A percentile compares a stretch with the other conserved stretches of the same genome.
Evolutionary conservation across 2,113 vertebrate genomes (phyloP).

Genomic region (Falcunculus frontatus): DNA sequence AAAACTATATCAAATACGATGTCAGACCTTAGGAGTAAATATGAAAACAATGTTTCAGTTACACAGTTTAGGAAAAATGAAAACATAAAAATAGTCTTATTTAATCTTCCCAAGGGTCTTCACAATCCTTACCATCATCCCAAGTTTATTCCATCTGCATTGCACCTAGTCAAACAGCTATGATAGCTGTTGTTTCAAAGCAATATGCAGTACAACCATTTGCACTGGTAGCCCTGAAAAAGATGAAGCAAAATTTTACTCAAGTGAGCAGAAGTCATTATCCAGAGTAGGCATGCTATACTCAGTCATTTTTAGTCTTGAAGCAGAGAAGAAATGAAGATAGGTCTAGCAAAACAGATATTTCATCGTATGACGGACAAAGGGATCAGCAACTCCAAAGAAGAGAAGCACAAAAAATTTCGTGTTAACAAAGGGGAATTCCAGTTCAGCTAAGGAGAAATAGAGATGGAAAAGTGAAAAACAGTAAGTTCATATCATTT

Average conservation of each 20-base stretch:
- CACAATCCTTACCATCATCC: neutral
- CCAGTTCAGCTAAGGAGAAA: neutral
- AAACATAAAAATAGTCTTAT: neutral
- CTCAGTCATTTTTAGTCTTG: neutral
- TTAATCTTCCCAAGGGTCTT: neutral
- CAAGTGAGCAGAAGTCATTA: neutral
- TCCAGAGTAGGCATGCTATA: neutral
- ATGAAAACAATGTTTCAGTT: neutral
- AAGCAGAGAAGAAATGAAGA: neutral
- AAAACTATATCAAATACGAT: neutral
- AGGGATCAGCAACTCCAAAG: neutral
- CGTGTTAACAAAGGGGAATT: neutral
- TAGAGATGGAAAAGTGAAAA: neutral
- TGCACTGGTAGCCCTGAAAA: neutral
- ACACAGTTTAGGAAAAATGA: neutral
- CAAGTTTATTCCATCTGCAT: neutral
- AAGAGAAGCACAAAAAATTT: neutral
- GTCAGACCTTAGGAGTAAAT: neutral
- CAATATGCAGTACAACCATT: neutral
- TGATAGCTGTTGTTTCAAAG: neutral
- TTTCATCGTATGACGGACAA: neutral
- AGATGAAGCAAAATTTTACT: neutral
- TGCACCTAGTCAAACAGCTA: neutral
- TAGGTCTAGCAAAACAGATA: neutral
- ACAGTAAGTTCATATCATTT: neutral